These are phyloP conservation scores for Tenthredo distinguenda DNA, from an alignment of 2,888 invertebrate genomes.

Conservation along the genomic window DNA sequence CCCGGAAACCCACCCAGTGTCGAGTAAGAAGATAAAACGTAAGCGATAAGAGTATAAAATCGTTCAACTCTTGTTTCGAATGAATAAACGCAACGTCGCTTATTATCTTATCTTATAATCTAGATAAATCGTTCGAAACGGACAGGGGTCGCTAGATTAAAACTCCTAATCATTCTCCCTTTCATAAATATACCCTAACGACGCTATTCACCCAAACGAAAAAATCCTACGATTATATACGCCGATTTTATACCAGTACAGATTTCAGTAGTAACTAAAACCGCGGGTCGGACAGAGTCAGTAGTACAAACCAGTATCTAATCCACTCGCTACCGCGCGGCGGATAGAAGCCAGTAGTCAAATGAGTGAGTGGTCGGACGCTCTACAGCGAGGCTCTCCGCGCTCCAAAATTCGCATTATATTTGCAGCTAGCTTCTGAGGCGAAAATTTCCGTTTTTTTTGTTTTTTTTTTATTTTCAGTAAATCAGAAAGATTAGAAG, in stretches of 20 bases:
- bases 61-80: not conserved
- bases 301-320: slow-evolving; percentile 9
- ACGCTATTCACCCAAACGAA: not conserved
- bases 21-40: not conserved
- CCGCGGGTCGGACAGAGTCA: not conserved
- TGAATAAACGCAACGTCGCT: not conserved
- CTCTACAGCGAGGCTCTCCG: not conserved
- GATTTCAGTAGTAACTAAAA: not conserved
- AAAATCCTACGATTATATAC: not conserved
- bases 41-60: not conserved
- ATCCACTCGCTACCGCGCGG: not conserved
- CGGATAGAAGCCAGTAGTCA: slow-evolving; percentile 14
- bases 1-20: not conserved
- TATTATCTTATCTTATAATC: not conserved
- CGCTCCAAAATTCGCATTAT: not conserved
- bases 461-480: not conserved
- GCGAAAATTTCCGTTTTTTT: not conserved
- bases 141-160: not conserved
- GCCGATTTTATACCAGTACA: not conserved
- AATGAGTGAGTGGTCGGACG: slow-evolving; percentile 18
- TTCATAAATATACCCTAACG: not conserved
- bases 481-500: not conserved
- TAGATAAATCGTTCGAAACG: not conserved
- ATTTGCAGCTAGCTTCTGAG: not conserved
- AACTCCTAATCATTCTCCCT: not conserved